Evolutionary conservation across 2,888 invertebrate genomes (phyloP).

Genomic region (Anoncus sp.): DNA sequence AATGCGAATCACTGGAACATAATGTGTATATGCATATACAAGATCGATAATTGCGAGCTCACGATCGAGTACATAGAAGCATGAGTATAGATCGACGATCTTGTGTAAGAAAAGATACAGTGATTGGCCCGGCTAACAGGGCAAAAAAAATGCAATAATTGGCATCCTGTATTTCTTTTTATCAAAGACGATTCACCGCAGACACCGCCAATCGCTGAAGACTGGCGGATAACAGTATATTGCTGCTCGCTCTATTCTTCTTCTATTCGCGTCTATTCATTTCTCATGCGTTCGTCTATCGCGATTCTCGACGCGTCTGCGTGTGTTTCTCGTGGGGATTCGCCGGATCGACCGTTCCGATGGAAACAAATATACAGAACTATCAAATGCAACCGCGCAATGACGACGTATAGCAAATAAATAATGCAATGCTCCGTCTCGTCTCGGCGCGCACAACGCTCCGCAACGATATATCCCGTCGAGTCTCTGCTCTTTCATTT

Average conservation of each 20-base stretch:
- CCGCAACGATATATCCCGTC: conserved; percentile 40
- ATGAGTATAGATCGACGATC: conserved; percentile 12
- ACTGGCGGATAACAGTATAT: conserved; percentile 25
- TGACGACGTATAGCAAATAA: conserved; percentile 40
- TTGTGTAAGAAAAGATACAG: conserved; percentile 19
- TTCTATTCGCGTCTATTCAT: conserved; percentile 40
- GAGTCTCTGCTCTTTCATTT: conserved; percentile 9
- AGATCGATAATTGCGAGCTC: conserved; percentile 52
- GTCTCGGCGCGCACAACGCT: conserved; percentile 9
- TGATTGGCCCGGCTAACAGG: conserved; percentile 25
- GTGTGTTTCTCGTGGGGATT: conserved; percentile 9
- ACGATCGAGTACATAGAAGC: conserved; percentile 4
- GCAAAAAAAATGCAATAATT: conserved; percentile 26
- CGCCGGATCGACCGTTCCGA: not conserved
- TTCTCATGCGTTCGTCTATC: conserved; percentile 27
- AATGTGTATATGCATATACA: conserved; percentile 21
- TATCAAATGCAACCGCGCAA: conserved; percentile 22
- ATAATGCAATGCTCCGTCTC: conserved; percentile 57
- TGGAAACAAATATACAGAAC: conserved; percentile 20
- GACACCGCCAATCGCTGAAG: conserved; percentile 11
- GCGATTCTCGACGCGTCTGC: conserved; percentile 6
- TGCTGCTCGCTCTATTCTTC: conserved; percentile 31
- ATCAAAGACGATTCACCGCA: conserved; percentile 23
- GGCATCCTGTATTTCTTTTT: conserved; percentile 30
- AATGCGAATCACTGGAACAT: conserved; percentile 54